Base-by-base conservation (phyloP, 2,113 vertebrate species). In the Elephas maximus region DNA sequence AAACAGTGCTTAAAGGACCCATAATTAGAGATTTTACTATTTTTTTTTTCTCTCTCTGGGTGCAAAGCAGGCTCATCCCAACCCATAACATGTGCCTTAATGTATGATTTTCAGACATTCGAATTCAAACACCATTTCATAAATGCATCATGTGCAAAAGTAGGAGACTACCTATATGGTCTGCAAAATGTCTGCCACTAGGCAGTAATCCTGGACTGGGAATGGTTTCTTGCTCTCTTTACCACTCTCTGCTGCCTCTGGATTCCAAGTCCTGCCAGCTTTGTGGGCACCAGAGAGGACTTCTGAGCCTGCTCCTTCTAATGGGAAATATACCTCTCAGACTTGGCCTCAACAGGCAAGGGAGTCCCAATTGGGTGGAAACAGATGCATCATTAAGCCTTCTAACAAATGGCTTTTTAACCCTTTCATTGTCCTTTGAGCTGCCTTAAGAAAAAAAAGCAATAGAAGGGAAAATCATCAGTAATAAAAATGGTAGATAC, bases 71-170 rank as follows among this genome's bases (percentile, higher is more conserved):
- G 1, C 81, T 86, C 63, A 44, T 30, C 30, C 12, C 18, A 76
- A 37, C 48, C 12, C 28, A 57, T 44, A 89, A 88, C 26, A 65
- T 28, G 0, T 37, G 67, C 1, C 11, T 57, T 80, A 6, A 53
- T 48, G 41, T 8, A 30, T 93, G 65, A 86, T 79, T 95, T 95
- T 94, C 69, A 93, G 57, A 90, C 26, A 83, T 77, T 80, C 69
- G 60, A 44, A 90, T 65, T 80, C 26, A 37, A 90, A 77, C 28
- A 51, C 48, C 6, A 77, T 78, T 90, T 71, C 37, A 78, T 57
- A 18, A 76, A 81, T 37, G 45, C 2, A n/a, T 85, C 18, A 14
- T 5, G 7, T 85, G 48, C 12, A 74, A 73, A 82, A 76, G 20
- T 37, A 76, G 71, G n/a, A 74, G n/a, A 37, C 8, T 3, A 71